phyloP scores from a whole-genome alignment of 2,113 vertebrate species.

The Psephotus haematonotus region DNA sequence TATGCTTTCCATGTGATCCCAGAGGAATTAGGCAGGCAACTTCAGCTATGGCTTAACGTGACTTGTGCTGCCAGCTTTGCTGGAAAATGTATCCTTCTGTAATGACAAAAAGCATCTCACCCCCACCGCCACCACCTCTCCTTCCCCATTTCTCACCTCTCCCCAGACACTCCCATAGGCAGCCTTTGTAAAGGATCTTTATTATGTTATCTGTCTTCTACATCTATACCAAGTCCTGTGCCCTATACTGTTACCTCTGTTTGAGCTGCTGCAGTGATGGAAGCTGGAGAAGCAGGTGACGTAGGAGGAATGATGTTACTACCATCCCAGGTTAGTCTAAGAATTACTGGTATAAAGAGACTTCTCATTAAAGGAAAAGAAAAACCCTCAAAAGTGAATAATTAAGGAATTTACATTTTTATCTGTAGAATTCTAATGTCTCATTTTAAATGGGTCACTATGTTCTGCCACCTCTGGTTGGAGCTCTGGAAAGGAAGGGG shows the following conservation, averaged over 20 bases:
- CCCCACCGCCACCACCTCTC: not conserved
- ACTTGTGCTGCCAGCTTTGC: constrained; percentile 45
- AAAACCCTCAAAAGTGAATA: not conserved
- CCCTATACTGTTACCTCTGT: not conserved
- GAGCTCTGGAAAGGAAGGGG: not conserved
- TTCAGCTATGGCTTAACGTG: constrained; percentile 58
- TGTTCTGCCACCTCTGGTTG: not conserved
- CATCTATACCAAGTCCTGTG: constrained; percentile 15
- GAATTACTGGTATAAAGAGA: not conserved
- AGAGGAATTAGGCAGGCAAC: constrained; percentile 60
- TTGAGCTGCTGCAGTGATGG: not conserved
- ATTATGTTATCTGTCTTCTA: constrained; percentile 15
- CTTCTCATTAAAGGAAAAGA: not conserved
- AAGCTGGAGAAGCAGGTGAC: not conserved
- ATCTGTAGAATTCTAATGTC: not conserved
- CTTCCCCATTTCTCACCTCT: not conserved
- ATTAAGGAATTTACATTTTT: not conserved
- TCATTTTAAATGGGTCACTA: not conserved
- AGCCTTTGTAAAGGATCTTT: constrained; percentile 4
- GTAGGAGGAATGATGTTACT: not conserved
- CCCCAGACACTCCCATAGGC: not conserved
- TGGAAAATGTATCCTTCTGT: constrained; percentile 35
- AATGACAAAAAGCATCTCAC: constrained; percentile 38
- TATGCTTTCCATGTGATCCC: constrained; percentile 57
- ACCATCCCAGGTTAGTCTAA: not conserved